Conservation (phyloP, 2,888 invertebrate species). For the Ectemnius continuus region DNA sequence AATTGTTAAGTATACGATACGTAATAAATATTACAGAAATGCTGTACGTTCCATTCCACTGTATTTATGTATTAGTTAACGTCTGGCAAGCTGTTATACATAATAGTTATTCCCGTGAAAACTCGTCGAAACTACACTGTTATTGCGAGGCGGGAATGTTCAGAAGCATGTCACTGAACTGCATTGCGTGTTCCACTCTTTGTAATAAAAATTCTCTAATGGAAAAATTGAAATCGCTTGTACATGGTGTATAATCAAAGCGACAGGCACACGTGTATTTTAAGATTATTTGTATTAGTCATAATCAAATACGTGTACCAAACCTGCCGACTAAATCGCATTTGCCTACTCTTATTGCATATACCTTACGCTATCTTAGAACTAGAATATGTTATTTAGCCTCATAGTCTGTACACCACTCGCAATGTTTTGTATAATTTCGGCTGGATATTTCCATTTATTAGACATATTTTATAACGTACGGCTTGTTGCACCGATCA, state of each 20-base stretch:
- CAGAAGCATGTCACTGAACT: slow-evolving; percentile 20
- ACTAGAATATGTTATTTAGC: slow-evolving; percentile 35
- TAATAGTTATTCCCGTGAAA: slow-evolving; percentile 26
- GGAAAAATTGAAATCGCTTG: slow-evolving; percentile 23
- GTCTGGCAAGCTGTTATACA: slow-evolving; percentile 22
- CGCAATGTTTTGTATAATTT: slow-evolving; percentile 27
- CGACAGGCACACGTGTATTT: slow-evolving; percentile 7
- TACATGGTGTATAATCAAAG: slow-evolving; percentile 5
- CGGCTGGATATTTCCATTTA: slow-evolving; percentile 20
- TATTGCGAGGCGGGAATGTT: slow-evolving; percentile 1
- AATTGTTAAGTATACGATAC: slow-evolving; percentile 16
- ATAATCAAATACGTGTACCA: slow-evolving; percentile 17
- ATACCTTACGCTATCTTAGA: slow-evolving; percentile 45
- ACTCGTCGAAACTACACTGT: slow-evolving; percentile 8
- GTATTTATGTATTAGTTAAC: slow-evolving; percentile 18
- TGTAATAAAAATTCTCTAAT: slow-evolving; percentile 15
- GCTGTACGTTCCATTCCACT: slow-evolving; percentile 3
- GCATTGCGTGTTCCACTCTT: slow-evolving; percentile 17
- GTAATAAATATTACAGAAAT: slow-evolving; percentile 20
- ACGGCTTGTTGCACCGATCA: slow-evolving; percentile 2
- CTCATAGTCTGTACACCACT: slow-evolving; percentile 49
- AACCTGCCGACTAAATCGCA: slow-evolving; percentile 51
- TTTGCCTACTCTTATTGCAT: slow-evolving; percentile 63
- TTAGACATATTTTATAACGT: slow-evolving; percentile 4
- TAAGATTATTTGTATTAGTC: slow-evolving; percentile 26